Evolutionary conservation across 2,113 vertebrate genomes (phyloP).

Genomic region (Antigone vipio): DNA sequence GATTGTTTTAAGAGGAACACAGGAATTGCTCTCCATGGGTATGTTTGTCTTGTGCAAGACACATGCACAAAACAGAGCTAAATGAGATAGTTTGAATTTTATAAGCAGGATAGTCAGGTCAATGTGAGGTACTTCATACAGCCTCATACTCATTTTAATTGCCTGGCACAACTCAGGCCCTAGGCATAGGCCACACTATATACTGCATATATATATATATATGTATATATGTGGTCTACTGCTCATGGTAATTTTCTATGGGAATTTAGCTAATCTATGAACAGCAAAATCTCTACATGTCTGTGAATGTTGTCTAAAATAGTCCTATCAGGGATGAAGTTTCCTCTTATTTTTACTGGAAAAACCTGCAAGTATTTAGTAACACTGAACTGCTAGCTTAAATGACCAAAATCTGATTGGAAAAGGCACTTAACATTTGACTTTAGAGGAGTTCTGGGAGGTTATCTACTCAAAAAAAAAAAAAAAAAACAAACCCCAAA

Average conservation of each 20-base stretch:
- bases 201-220: no score
- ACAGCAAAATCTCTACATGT: not conserved
- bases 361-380: not conserved
- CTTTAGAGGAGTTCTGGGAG: not conserved
- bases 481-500: no score
- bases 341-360: not conserved
- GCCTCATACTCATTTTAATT: not conserved
- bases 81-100: not conserved
- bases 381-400: not conserved
- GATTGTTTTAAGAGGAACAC: not conserved
- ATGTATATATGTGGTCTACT: not conserved
- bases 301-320: not conserved
- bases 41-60: not conserved
- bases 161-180: not conserved
- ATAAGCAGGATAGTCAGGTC: not conserved
- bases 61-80: not conserved
- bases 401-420: not conserved
- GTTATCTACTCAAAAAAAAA: not conserved
- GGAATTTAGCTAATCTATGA: not conserved
- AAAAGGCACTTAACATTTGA: not conserved
- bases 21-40: not conserved
- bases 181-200: no score
- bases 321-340: not conserved
- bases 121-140: not conserved
- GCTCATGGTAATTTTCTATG: not conserved